These are phyloP conservation scores for Stigmatopora nigra DNA, from an alignment of 2,113 vertebrate genomes.

Conservation along the genomic window DNA sequence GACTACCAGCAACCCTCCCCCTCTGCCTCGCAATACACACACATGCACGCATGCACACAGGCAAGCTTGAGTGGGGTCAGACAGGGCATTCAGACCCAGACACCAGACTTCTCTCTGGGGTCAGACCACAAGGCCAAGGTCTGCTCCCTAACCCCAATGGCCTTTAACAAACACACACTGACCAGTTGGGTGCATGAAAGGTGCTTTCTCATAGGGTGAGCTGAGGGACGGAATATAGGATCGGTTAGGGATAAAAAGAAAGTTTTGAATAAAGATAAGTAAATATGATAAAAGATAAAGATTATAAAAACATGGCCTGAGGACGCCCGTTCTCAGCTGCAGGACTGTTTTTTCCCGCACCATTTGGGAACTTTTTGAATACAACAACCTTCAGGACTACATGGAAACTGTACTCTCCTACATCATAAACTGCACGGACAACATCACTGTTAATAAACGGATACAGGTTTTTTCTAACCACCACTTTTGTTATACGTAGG, in stretches of 20 bases:
- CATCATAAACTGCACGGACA: no score
- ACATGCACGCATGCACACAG: slow-evolving; percentile 25
- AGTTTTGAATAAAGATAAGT: slow-evolving; percentile 23
- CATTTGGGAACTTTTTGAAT: no score
- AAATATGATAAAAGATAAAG: no score
- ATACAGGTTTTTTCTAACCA: no score
- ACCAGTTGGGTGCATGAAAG: slow-evolving; percentile 33
- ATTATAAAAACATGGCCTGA: no score
- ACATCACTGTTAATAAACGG: no score
- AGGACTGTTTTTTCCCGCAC: no score
- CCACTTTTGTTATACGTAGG: no score
- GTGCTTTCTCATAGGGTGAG: not conserved
- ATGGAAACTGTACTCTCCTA: no score
- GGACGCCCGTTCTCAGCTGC: no score
- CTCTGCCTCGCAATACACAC: slow-evolving; percentile 14
- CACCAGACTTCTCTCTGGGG: slow-evolving; percentile 62
- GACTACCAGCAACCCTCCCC: slow-evolving; percentile 9
- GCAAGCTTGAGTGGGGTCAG: slow-evolving; percentile 55
- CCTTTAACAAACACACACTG: slow-evolving; percentile 40
- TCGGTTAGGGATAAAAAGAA: slow-evolving; percentile 21
- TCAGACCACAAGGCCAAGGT: slow-evolving; percentile 71
- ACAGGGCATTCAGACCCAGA: slow-evolving; percentile 66
- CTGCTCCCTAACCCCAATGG: slow-evolving; percentile 53
- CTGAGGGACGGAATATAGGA: slow-evolving; percentile 25
- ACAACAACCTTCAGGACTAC: no score